Conservation (phyloP, 37 sponge, comb jelly and placozoan species). For the Theonella swinhoei region DNA sequence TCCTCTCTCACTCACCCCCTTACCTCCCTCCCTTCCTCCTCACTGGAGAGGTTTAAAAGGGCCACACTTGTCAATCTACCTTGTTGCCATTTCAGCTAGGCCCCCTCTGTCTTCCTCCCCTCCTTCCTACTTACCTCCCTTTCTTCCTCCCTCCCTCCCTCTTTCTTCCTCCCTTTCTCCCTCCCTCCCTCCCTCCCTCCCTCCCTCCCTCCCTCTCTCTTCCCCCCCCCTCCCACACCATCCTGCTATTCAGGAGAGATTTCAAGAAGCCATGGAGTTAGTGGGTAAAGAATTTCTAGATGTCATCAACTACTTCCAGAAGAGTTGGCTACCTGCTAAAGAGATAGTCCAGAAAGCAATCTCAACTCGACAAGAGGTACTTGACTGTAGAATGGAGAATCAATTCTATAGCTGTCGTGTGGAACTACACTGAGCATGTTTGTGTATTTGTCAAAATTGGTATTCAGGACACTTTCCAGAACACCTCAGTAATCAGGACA, state of each 20-base stretch:
- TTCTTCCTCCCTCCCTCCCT: background rate
- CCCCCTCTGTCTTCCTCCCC: background rate
- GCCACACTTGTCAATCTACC: background rate
- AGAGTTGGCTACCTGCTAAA: constrained; percentile 84
- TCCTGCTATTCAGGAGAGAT: constrained; percentile 60
- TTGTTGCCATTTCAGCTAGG: background rate
- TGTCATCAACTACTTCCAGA: constrained; percentile 16
- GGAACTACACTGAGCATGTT: no score
- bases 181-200: background rate
- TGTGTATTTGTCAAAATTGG: no score
- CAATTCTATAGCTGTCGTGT: no score
- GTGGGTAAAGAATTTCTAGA: constrained; percentile 84
- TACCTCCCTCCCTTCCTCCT: background rate
- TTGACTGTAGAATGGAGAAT: background rate
- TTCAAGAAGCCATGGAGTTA: constrained; percentile 76
- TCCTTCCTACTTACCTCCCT: no score
- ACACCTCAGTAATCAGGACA: background rate
- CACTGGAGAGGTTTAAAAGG: background rate
- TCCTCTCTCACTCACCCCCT: background rate
- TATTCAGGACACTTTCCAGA: no score
- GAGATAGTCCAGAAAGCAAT: constrained; percentile 64
- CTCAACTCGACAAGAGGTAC: constrained; percentile 57
- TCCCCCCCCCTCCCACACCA: background rate
- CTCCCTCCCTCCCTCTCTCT: background rate
- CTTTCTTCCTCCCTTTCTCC: background rate